These are phyloP conservation scores for Drosophila ironensis DNA, from an alignment of 1,140 invertebrate genomes.

Conservation along the genomic window DNA sequence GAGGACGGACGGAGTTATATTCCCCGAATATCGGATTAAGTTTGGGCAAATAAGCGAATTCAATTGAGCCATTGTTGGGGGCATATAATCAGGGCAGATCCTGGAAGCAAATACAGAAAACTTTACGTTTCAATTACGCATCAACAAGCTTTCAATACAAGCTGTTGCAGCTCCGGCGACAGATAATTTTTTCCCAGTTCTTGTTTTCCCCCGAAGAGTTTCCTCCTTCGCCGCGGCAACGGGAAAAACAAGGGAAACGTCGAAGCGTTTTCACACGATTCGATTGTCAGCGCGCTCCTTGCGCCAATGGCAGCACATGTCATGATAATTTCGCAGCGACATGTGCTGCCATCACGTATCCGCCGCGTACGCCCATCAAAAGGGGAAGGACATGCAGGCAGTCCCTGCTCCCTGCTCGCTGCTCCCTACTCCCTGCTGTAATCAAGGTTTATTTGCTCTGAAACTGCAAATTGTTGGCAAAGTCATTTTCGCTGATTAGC, in stretches of 20 bases:
- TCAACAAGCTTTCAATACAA: constrained; percentile 80
- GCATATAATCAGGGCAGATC: constrained; percentile 7
- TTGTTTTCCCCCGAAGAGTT: constrained; percentile 2
- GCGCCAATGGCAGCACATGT: constrained; percentile 45
- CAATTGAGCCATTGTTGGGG: constrained; percentile 19
- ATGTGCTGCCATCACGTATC: constrained; percentile 61
- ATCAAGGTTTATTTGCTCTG: too few relatives aligned
- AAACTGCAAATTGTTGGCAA: not conserved
- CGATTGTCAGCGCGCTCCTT: constrained; percentile 42
- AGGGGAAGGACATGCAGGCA: not conserved
- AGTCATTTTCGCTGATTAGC: not conserved
- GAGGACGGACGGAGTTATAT: not conserved
- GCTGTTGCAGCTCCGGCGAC: constrained; percentile 67
- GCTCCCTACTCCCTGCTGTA: too few relatives aligned
- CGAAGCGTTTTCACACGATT: constrained; percentile 60
- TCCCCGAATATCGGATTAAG: not conserved
- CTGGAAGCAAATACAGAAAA: constrained; percentile 42
- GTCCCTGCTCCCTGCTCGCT: too few relatives aligned
- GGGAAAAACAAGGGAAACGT: constrained; percentile 32
- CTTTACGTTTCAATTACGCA: constrained; percentile 81
- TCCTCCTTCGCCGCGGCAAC: constrained; percentile 13
- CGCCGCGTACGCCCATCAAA: constrained; percentile 36
- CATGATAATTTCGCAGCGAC: constrained; percentile 59
- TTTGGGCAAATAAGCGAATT: not conserved
- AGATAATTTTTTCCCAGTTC: constrained; percentile 54